Conservation (phyloP, 1,140 invertebrate species). For the Drosophila pseudoananassae region DNA sequence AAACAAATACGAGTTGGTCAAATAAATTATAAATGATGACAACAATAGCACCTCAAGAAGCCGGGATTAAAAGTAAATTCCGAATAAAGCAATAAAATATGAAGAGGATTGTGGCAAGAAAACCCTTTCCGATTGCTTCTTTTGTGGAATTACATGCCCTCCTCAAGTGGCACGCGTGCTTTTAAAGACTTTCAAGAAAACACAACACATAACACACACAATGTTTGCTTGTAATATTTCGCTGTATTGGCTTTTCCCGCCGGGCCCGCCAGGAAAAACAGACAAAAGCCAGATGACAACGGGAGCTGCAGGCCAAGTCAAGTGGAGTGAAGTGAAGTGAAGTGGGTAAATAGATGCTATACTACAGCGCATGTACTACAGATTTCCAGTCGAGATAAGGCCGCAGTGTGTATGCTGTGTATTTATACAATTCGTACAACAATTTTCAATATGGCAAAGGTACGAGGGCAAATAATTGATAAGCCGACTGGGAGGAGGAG, state of each 20-base stretch:
- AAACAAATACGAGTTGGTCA: slow-evolving; percentile 30
- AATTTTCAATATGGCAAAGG: slow-evolving; percentile 51
- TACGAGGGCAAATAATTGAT: slow-evolving; percentile 54
- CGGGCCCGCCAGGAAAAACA: slow-evolving; percentile 34
- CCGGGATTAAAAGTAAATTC: slow-evolving; percentile 4
- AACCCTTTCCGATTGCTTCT: slow-evolving; percentile 20
- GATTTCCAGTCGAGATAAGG: slow-evolving; percentile 61
- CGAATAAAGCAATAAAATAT: background rate
- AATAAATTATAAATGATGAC: slow-evolving; percentile 44
- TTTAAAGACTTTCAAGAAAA: slow-evolving; percentile 16
- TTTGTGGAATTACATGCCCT: slow-evolving; percentile 46
- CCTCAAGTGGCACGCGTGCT: slow-evolving; percentile 52
- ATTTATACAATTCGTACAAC: slow-evolving; percentile 33
- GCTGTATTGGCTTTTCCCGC: slow-evolving; percentile 24
- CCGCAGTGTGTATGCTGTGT: slow-evolving; percentile 24
- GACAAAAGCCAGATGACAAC: slow-evolving; percentile 42
- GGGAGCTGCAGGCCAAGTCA: slow-evolving; percentile 14
- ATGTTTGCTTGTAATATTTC: slow-evolving; percentile 19
- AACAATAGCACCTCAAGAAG: background rate
- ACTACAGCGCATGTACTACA: slow-evolving; percentile 23
- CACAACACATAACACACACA: slow-evolving; percentile 10
- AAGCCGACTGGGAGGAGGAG: slow-evolving; percentile 40
- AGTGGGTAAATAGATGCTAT: slow-evolving; percentile 31
- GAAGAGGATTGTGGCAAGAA: slow-evolving; percentile 2
- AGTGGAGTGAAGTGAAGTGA: slow-evolving; percentile 37